phyloP scores from a whole-genome alignment of 2,113 vertebrate genomes.

The Geothlypis trichas region DNA sequence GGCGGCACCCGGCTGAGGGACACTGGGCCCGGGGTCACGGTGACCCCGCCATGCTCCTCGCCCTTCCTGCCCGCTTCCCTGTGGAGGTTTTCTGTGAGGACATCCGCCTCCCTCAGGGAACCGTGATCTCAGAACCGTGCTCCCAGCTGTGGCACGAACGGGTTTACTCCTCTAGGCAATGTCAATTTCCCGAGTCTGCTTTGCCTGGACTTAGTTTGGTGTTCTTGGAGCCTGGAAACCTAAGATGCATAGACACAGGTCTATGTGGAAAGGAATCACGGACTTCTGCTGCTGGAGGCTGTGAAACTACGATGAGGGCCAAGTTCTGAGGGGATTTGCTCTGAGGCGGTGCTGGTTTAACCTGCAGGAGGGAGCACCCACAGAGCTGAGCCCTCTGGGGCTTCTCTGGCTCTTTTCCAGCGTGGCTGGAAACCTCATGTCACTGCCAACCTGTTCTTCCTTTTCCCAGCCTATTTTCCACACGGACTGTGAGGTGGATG shows the following conservation, averaged over 20 bases:
- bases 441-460: not conserved
- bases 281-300: fast-evolving
- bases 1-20: not conserved
- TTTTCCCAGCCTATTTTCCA: not conserved
- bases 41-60: fast-evolving
- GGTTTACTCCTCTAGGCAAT: not conserved
- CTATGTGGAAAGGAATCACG: fast-evolving
- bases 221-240: not conserved
- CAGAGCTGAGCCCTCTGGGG: not conserved
- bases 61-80: fast-evolving
- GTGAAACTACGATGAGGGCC: not conserved
- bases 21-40: fast-evolving
- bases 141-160: not conserved
- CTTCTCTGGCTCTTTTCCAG: not conserved
- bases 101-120: not conserved
- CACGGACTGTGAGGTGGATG: fast-evolving
- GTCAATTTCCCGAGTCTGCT: not conserved
- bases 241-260: not conserved
- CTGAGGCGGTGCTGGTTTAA: not conserved
- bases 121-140: fast-evolving
- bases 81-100: not conserved
- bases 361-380: not conserved
- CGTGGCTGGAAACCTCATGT: not conserved
- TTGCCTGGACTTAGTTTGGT: not conserved
- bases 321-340: too few species aligned